Evolutionary conservation across 1,140 invertebrate genomes (phyloP).

Genomic region (Diorhabda carinulata): DNA sequence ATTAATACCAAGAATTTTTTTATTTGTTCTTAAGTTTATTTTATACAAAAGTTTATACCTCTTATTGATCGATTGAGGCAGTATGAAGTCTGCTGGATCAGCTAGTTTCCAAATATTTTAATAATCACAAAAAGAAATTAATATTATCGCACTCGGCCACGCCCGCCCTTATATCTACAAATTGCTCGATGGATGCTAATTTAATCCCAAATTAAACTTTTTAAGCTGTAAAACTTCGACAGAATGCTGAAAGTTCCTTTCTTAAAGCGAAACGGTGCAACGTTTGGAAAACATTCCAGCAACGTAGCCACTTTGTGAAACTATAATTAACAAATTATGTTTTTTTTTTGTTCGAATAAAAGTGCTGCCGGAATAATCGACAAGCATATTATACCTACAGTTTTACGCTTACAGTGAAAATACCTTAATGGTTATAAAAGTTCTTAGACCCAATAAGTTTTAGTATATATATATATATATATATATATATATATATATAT

Average conservation of each 20-base stretch:
- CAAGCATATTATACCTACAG: too few relatives aligned
- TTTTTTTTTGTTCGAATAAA: neutral
- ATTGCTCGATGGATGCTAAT: neutral
- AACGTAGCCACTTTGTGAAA: neutral
- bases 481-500: too few relatives aligned
- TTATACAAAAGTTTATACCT: too few relatives aligned
- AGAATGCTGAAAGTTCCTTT: constrained; percentile 2
- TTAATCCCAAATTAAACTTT: neutral
- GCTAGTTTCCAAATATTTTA: too few relatives aligned
- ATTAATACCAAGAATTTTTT: too few relatives aligned
- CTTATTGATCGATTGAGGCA: too few relatives aligned
- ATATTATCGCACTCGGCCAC: neutral
- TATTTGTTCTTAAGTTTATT: too few relatives aligned
- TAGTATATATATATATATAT: too few relatives aligned
- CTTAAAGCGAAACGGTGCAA: neutral
- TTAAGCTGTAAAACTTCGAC: constrained; percentile 2
- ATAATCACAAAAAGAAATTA: neutral
- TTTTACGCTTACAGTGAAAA: too few relatives aligned
- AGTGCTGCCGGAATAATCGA: neutral
- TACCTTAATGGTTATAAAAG: too few relatives aligned
- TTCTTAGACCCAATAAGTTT: too few relatives aligned
- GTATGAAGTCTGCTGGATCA: too few relatives aligned
- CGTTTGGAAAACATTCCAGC: neutral
- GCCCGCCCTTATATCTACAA: neutral
- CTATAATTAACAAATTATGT: constrained; percentile 3